Base-by-base conservation (phyloP, 2,113 vertebrate genomes). In the Sigmodon hispidus region DNA sequence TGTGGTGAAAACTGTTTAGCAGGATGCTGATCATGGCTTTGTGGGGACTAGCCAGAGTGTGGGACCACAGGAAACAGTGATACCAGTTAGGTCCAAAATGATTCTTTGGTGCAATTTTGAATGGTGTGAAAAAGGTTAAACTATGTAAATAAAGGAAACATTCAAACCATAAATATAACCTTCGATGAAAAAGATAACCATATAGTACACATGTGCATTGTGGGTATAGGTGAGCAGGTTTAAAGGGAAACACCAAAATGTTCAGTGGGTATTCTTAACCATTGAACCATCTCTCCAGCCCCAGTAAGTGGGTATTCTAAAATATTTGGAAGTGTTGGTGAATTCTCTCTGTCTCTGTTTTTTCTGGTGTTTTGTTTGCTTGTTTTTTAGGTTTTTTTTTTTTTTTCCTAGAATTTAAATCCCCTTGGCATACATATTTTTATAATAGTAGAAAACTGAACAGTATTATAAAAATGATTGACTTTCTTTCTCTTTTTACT, bases 191-290 rank as follows among this genome's bases (percentile, higher is more conserved):
- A 26, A 73, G 57, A 7, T 55, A 52, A 3, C 16, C 1, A 1
- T 7, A 5, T 10, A 2, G 0, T n/a, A 3, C 5, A 19, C 12
- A 7, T 10, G 10, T 5, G 2, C 63, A 5, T 17, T 26, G 17
- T n/a, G 16, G 72, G 55, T 72, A 3, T 45, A 5, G 61, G 6
- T 45, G 4, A 1, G 4, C 21, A 4, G 40, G 87, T 5, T n/a
- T 12, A 29, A 87, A 92, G 59, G 31, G 31, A 94, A 67, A 55
- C 11, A 19, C 43, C 3, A 3, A 3, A 52, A n/a, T 70, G 13
- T 31, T 67, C 36, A 52, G 21, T 21, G 31, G 3, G 0, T 48
- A 0, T 15, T 19, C 40, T 26, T n/a, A n/a, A n/a, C n/a, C n/a
- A n/a, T n/a, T n/a, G n/a, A n/a, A n/a, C n/a, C n/a, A n/a, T n/a